phyloP scores from a whole-genome alignment of 2,888 invertebrate genomes.

The Silvanus unidentatus region DNA sequence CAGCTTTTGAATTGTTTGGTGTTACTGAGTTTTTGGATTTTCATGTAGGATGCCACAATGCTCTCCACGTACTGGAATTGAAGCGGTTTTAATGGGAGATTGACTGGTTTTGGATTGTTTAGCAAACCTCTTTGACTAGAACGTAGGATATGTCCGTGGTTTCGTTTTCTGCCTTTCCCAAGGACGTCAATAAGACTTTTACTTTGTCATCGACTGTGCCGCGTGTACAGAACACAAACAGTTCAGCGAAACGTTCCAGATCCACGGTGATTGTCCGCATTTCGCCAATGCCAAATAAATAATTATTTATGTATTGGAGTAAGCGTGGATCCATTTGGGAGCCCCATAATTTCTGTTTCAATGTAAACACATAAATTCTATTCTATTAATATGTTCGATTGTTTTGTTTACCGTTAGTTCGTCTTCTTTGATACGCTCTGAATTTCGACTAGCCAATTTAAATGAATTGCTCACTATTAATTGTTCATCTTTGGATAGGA shows the following conservation, averaged over 20 bases:
- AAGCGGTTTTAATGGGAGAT: slow-evolving; percentile 13
- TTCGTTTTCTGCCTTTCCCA: slow-evolving; percentile 53
- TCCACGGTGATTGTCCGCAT: slow-evolving; percentile 51
- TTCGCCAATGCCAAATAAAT: slow-evolving; percentile 56
- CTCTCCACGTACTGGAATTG: slow-evolving; percentile 64
- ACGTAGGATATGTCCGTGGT: slow-evolving; percentile 54
- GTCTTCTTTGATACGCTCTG: slow-evolving; percentile 59
- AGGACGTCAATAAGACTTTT: slow-evolving; percentile 52
- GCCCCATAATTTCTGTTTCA: slow-evolving; percentile 60
- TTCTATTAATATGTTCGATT: neutral
- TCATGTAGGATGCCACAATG: slow-evolving; percentile 69
- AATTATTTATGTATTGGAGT: slow-evolving; percentile 62
- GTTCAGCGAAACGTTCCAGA: slow-evolving; percentile 61
- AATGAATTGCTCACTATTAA: slow-evolving; percentile 58
- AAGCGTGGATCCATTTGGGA: slow-evolving; percentile 61
- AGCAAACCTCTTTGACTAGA: slow-evolving; percentile 56
- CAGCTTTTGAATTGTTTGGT: slow-evolving; percentile 53
- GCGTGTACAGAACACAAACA: slow-evolving; percentile 63
- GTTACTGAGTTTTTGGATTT: slow-evolving; percentile 56
- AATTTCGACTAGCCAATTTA: slow-evolving; percentile 58
- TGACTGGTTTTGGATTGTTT: too few species aligned
- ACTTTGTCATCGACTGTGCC: slow-evolving; percentile 62
- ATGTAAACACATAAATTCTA: neutral
- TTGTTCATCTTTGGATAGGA: slow-evolving; percentile 59
- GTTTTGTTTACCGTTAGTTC: slow-evolving; percentile 58